These are phyloP conservation scores for Zoroaster sp. DNA, from an alignment of 53 echinoderm and acorn worm genomes.

Conservation along the genomic window DNA sequence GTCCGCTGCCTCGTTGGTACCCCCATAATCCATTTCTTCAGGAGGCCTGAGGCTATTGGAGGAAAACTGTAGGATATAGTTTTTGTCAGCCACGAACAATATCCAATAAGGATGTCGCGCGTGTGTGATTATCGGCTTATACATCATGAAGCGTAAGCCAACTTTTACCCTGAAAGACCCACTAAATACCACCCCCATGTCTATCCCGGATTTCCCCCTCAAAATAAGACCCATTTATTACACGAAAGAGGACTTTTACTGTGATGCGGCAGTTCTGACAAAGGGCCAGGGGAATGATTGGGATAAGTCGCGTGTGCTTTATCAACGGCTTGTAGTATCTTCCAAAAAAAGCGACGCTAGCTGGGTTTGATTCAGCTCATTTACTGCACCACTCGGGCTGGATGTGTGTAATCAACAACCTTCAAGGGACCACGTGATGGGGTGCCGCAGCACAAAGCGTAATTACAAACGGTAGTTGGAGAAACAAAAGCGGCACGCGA, in stretches of 20 bases:
- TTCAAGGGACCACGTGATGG: conserved; percentile 36
- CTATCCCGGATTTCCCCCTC: neutral
- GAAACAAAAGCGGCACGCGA: conserved; percentile 53
- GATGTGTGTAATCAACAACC: conserved; percentile 27
- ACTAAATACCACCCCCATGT: neutral
- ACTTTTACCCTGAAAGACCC: neutral
- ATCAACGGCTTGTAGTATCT: conserved; percentile 18
- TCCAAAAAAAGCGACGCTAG: neutral
- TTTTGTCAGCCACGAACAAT: conserved; percentile 3
- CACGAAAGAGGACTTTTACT: neutral
- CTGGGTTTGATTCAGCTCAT: neutral
- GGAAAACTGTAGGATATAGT: neutral
- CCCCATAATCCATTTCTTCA: neutral
- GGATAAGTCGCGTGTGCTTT: conserved; percentile 29
- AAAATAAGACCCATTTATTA: conserved; percentile 30
- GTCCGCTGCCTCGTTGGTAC: neutral
- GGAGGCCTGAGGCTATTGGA: neutral
- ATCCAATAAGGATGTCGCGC: neutral
- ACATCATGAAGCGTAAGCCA: neutral
- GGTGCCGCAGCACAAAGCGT: conserved; percentile 47
- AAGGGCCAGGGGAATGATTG: conserved; percentile 25
- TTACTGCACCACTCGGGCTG: conserved; percentile 23
- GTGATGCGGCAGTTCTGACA: conserved; percentile 8
- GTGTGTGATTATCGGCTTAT: conserved; percentile 42
- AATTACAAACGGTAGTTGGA: conserved; percentile 54